These are phyloP conservation scores for Strix aluco DNA, from an alignment of 2,113 vertebrate species.

Conservation along the genomic window DNA sequence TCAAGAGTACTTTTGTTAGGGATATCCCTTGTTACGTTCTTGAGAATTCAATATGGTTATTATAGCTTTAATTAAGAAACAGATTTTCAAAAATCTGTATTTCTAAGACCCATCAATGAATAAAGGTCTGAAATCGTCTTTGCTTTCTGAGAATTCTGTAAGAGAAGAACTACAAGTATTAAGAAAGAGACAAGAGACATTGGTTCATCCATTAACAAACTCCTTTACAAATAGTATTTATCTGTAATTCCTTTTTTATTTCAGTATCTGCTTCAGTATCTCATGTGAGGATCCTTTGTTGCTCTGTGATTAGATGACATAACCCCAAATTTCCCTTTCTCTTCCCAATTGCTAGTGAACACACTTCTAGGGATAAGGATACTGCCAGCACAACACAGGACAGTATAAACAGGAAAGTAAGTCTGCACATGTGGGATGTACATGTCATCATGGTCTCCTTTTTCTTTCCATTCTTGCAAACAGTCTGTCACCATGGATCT, in stretches of 20 bases:
- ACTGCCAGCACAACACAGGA: neutral
- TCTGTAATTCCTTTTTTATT: neutral
- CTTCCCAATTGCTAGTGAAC: neutral
- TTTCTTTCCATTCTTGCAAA: neutral
- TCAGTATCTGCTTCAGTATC: neutral
- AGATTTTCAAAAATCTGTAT: neutral
- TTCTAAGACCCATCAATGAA: neutral
- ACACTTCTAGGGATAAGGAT: neutral
- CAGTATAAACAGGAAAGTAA: neutral
- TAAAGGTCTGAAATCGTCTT: neutral
- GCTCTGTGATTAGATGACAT: neutral
- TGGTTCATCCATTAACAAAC: neutral
- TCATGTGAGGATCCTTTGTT: neutral
- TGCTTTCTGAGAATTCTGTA: neutral
- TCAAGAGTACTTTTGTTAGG: neutral
- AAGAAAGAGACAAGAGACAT: neutral
- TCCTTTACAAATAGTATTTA: neutral
- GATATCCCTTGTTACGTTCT: neutral
- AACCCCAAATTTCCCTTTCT: neutral
- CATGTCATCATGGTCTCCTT: fast-evolving
- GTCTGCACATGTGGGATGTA: neutral
- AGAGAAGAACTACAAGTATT: neutral
- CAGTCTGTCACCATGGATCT: neutral
- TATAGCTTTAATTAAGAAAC: neutral
- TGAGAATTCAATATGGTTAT: neutral